phyloP scores from a whole-genome alignment of 1,140 invertebrate genomes.

The Linepithema humile region DNA sequence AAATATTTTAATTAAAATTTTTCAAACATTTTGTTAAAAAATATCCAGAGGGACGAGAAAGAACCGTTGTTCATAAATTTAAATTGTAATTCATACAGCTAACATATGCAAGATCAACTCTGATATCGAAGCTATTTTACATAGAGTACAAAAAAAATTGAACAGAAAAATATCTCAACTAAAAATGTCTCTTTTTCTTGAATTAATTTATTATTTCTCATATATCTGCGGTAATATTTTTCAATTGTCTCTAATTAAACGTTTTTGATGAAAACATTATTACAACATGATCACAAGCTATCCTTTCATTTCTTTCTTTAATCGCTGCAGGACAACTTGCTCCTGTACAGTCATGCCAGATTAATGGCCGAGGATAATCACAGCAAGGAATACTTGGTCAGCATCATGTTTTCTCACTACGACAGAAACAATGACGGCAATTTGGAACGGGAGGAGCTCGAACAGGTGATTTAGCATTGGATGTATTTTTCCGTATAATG shows the following conservation, averaged over 20 bases:
- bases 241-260: not conserved
- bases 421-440: constrained; percentile 90
- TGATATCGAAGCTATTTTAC: not conserved
- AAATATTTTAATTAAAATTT: not conserved
- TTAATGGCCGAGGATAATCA: constrained; percentile 86
- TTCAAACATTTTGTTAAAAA: not conserved
- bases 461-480: constrained; percentile 82
- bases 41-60: not conserved
- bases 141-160: not conserved
- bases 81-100: not conserved
- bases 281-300: not conserved
- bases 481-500: constrained; percentile 18
- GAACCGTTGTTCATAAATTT: not conserved
- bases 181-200: not conserved
- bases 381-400: constrained; percentile 90
- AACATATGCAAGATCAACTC: not conserved
- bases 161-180: not conserved
- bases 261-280: not conserved
- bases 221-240: not conserved
- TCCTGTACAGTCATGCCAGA: constrained; percentile 90
- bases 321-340: constrained; percentile 87
- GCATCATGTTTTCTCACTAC: constrained; percentile 92
- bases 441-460: constrained; percentile 88
- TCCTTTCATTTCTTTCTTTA: constrained; percentile 57
- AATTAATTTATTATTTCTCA: not conserved